A percentile compares a stretch with the other conserved stretches of the same genome.
Conservation (phyloP, 2,888 invertebrate species). For the Dascillus cervinus region DNA sequence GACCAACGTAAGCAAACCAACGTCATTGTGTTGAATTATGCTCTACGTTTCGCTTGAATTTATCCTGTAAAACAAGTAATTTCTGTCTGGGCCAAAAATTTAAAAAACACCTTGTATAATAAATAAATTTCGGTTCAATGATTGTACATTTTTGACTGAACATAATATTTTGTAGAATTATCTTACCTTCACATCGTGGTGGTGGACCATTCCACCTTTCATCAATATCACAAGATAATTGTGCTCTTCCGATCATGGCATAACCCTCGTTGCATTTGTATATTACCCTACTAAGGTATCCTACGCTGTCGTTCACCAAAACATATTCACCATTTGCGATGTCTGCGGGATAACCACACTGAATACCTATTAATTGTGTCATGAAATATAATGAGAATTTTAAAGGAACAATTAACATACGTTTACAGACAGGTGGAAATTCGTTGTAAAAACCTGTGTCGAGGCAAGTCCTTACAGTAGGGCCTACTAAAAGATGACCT, state of each 20-base stretch:
- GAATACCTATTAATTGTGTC: constrained; percentile 56
- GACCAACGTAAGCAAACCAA: too few relatives aligned
- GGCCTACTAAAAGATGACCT: constrained; percentile 82
- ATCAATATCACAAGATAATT: constrained; percentile 83
- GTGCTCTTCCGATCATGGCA: constrained; percentile 76
- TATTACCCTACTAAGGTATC: constrained; percentile 79
- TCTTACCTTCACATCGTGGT: constrained; percentile 73
- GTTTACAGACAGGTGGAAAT: constrained; percentile 88
- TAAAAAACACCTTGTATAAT: too few relatives aligned
- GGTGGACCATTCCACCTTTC: constrained; percentile 92
- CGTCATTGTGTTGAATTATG: too few relatives aligned
- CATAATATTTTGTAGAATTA: too few relatives aligned
- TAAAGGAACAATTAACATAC: constrained; percentile 51
- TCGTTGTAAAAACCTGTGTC: constrained; percentile 91
- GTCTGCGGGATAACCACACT: constrained; percentile 83
- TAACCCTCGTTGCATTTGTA: constrained; percentile 77
- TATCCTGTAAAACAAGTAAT: too few relatives aligned
- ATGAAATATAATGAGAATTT: constrained; percentile 3
- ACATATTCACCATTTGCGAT: constrained; percentile 75
- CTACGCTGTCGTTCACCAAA: constrained; percentile 75
- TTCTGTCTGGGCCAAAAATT: too few relatives aligned
- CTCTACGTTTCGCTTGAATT: too few relatives aligned
- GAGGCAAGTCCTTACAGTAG: constrained; percentile 72
- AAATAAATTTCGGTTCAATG: too few relatives aligned
- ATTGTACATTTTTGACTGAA: too few relatives aligned